Conservation (phyloP, 1,140 invertebrate species). For the Anthonomus grandis region DNA sequence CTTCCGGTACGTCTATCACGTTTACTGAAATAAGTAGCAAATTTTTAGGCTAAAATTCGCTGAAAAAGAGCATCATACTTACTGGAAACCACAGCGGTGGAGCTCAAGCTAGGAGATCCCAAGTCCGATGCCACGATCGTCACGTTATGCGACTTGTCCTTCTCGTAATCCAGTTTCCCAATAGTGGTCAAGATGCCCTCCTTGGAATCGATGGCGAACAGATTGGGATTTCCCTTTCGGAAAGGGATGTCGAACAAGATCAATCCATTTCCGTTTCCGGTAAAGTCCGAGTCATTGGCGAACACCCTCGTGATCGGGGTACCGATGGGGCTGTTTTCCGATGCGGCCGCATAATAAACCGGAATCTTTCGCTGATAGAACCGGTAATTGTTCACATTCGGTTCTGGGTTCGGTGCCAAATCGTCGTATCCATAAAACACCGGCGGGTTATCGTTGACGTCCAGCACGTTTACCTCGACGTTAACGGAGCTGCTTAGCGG, state of each 20-base stretch:
- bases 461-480: conserved; percentile 74
- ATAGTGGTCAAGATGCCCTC: conserved; percentile 76
- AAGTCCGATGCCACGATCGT: conserved; percentile 79
- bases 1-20: conserved; percentile 64
- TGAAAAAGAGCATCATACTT: not conserved
- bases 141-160: conserved; percentile 64
- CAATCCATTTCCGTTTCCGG: conserved; percentile 79
- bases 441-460: conserved; percentile 76
- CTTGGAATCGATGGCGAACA: conserved; percentile 76
- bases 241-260: conserved; percentile 68
- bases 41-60: no score
- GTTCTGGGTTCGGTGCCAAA: conserved; percentile 50
- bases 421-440: conserved; percentile 71
- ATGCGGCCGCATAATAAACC: conserved; percentile 66
- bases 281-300: conserved; percentile 82
- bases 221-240: conserved; percentile 57
- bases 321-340: conserved; percentile 67
- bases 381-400: conserved; percentile 51
- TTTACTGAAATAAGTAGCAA: conserved; percentile 50
- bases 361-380: conserved; percentile 57
- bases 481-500: conserved; percentile 65
- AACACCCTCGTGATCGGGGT: conserved; percentile 65
- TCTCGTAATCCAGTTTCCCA: conserved; percentile 70
- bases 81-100: conserved; percentile 64
- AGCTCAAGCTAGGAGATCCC: conserved; percentile 75